Base-by-base conservation (phyloP, 1,140 invertebrate genomes). In the Probaryconus sp. region DNA sequence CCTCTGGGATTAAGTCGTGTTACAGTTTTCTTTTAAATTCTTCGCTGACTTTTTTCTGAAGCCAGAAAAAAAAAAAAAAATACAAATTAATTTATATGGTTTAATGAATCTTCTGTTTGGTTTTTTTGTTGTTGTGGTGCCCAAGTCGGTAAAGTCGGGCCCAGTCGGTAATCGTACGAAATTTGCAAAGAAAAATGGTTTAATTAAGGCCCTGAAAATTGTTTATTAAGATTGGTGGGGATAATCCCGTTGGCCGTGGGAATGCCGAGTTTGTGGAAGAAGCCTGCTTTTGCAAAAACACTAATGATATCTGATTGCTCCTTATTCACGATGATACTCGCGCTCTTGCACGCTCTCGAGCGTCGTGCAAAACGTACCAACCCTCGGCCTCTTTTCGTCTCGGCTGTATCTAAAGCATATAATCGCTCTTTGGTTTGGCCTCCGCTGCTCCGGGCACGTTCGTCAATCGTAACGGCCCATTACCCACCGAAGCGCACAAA, bases 221-320 rank as follows among this genome's bases (percentile, higher is more conserved):
- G 65, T 55, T 60, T 56, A 11, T 26, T 53, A 69, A 69, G 53
- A 48, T 13, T 35, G 43, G 51, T 50, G 53, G 37, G 47, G 45
- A 43, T 58, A 65, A 53, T 45, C 1, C 26, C 20, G 38, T 53
- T 61, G 69, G 76, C 63, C 82, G 79, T 83, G 80, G 82, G 83
- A 82, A 83, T 77, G 73, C 60, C 78, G 68, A 79, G 77, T 77
- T 79, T 81, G 75, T 76, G 76, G 78, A 80, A 81, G 68, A 51
- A 61, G 65, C 74, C 71, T 56, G 50, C 64, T 77, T 75, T 80
- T 68, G 77, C 73, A 82, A 84, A 85, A 85, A 83, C 78, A 76
- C 79, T 85, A 85, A 86, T 84, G 83, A 85, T 85, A 86, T 83
- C 83, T 83, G 83, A 86, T 83, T 84, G 83, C 81, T 82, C 81